Conservation (phyloP, 2,888 invertebrate species). For the Tinea pellionella region DNA sequence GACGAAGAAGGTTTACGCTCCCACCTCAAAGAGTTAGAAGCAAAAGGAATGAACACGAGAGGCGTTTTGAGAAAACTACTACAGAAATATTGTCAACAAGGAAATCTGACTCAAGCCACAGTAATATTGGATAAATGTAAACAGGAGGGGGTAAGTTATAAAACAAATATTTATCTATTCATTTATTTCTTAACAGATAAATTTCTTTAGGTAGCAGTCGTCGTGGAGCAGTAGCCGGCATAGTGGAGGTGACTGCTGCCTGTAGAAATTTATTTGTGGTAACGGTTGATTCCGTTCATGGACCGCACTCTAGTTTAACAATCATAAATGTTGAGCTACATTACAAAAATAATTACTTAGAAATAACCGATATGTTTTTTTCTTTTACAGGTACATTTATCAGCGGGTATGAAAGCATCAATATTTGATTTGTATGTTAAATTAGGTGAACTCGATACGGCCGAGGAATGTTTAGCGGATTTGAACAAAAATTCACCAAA, state of each 20-base stretch:
- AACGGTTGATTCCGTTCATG: too few relatives aligned
- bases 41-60: conserved; percentile 74
- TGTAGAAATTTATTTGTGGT: too few relatives aligned
- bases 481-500: conserved; percentile 60
- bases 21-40: conserved; percentile 74
- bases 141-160: conserved; percentile 44
- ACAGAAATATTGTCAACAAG: conserved; percentile 66
- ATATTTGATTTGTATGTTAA: conserved; percentile 72
- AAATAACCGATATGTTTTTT: too few relatives aligned
- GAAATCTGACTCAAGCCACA: conserved; percentile 64
- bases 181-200: too few relatives aligned
- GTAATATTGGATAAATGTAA: conserved; percentile 67
- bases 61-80: conserved; percentile 74
- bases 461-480: conserved; percentile 61
- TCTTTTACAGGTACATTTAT: conserved; percentile 56
- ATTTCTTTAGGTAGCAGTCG: too few relatives aligned
- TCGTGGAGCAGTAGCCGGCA: too few relatives aligned
- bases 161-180: too few relatives aligned
- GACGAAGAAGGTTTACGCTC: conserved; percentile 69
- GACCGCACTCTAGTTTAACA: too few relatives aligned
- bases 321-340: too few relatives aligned
- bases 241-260: not conserved
- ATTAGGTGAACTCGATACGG: conserved; percentile 62
- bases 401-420: conserved; percentile 75
- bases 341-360: too few relatives aligned